These are phyloP conservation scores for Champsocephalus gunnari DNA, from an alignment of 2,797 vertebrate species.

Conservation along the genomic window DNA sequence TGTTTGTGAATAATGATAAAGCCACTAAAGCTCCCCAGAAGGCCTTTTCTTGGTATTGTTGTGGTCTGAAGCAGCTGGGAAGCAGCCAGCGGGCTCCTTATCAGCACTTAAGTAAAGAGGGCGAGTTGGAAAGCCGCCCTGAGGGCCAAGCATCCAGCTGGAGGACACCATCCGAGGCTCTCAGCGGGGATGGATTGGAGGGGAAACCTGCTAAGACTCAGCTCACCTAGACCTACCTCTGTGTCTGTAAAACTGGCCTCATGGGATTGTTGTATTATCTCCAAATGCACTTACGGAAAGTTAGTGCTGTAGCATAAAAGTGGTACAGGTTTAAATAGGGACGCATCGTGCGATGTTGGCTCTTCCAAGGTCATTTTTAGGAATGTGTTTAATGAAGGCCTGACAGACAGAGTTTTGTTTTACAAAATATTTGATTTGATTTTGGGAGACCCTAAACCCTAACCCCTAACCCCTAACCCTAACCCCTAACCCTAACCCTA, in stretches of 20 bases:
- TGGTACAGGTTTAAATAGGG: not conserved
- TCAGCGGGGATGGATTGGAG: constrained; percentile 36
- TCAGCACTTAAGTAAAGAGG: constrained; percentile 73
- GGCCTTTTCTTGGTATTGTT: constrained; percentile 67
- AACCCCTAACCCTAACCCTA: too few species aligned
- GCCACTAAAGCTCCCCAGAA: constrained; percentile 45
- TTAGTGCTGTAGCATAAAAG: not conserved
- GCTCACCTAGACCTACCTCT: constrained; percentile 13
- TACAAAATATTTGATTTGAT: too few species aligned
- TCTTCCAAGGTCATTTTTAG: too few species aligned
- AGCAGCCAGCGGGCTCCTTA: constrained; percentile 69
- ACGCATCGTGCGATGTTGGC: too few species aligned
- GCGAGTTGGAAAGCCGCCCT: constrained; percentile 64
- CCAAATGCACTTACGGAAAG: not conserved
- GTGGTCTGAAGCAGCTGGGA: constrained; percentile 64
- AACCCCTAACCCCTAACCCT: too few species aligned
- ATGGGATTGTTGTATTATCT: not conserved
- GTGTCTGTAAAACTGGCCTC: constrained; percentile 2
- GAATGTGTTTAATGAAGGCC: too few species aligned
- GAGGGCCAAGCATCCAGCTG: constrained; percentile 68
- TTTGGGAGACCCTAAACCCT: too few species aligned
- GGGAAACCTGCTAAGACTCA: constrained; percentile 45
- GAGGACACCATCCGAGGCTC: constrained; percentile 45
- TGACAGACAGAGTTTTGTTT: too few species aligned
- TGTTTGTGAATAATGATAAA: constrained; percentile 63